Conservation (phyloP, 1,140 invertebrate species). For the Patella vulgata region DNA sequence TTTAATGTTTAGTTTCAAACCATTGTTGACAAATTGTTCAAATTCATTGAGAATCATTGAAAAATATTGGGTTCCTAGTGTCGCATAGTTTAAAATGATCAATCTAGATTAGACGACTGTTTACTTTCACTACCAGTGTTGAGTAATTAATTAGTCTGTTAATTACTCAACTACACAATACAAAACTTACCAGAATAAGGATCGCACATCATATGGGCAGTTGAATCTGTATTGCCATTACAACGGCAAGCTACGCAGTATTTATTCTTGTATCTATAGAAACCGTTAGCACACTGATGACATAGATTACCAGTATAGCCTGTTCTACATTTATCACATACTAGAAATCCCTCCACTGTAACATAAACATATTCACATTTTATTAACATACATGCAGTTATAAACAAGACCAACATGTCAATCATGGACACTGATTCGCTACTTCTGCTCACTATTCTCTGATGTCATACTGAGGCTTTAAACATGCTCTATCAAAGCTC, state of each 20-base stretch:
- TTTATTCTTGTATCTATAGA: conserved; percentile 19
- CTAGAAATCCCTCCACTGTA: conserved; percentile 47
- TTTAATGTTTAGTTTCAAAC: no score
- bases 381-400: background rate
- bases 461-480: no score
- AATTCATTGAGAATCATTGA: no score
- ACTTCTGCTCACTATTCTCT: background rate
- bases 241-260: conserved; percentile 37
- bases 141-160: no score
- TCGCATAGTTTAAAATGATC: no score
- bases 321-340: conserved; percentile 38
- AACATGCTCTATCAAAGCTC: no score
- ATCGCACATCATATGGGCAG: conserved; percentile 19
- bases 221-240: conserved; percentile 26
- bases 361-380: conserved; percentile 3
- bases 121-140: no score
- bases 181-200: conserved; percentile 30
- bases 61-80: no score
- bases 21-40: no score
- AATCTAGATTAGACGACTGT: no score
- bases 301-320: conserved; percentile 49
- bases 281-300: conserved; percentile 43
- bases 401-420: background rate
- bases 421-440: background rate
- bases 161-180: no score